A percentile compares a stretch with the other conserved stretches of the same genome.
Conservation (phyloP, 2,113 vertebrate genomes). For the Piaya cayana region DNA sequence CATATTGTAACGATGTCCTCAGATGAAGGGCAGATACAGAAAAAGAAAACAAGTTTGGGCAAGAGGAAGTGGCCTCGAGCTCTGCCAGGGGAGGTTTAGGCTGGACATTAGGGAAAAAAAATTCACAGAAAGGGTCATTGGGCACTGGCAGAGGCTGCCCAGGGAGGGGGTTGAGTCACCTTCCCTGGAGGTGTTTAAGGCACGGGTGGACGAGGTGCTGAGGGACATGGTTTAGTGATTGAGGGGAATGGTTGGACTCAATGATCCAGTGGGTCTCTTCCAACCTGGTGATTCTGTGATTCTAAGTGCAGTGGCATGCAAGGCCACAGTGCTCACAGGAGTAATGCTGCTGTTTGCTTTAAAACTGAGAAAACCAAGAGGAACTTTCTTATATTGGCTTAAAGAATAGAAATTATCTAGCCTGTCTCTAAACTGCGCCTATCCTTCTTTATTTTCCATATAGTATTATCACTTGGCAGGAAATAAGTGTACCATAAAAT, state of each 20-base stretch:
- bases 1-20: accelerated
- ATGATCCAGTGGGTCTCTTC: too few species aligned
- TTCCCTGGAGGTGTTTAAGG: too few species aligned
- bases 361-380: neutral
- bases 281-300: too few species aligned
- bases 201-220: too few species aligned
- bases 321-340: accelerated
- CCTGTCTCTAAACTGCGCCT: neutral
- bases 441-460: neutral
- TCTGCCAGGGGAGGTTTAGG: too few species aligned
- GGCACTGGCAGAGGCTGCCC: too few species aligned
- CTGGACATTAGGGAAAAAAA: too few species aligned
- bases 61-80: too few species aligned
- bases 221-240: too few species aligned
- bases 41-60: neutral
- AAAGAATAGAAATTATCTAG: accelerated
- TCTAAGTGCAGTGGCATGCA: accelerated
- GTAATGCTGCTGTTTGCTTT: neutral
- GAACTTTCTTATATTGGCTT: neutral
- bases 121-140: too few species aligned
- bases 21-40: neutral
- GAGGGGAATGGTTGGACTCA: too few species aligned
- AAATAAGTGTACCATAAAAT: neutral
- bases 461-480: neutral
- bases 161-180: too few species aligned